Evolutionary conservation across 2,797 vertebrate species (phyloP).

Genomic region (Allobates femoralis): DNA sequence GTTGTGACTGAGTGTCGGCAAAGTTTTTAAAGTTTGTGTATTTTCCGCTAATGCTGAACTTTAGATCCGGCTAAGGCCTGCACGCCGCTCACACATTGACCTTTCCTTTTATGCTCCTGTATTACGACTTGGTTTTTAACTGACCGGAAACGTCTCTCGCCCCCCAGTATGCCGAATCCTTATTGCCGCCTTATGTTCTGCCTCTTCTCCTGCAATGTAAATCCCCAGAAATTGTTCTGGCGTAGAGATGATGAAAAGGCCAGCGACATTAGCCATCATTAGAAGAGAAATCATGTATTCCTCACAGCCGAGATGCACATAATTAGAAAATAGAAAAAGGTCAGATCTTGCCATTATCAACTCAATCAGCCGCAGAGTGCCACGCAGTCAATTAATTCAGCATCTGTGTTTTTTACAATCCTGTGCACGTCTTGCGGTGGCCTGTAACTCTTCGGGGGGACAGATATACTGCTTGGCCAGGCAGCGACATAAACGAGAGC

Average conservation of each 20-base stretch:
- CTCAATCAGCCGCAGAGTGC: slow-evolving; percentile 87
- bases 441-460: slow-evolving; percentile 90
- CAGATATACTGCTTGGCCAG: slow-evolving; percentile 84
- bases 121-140: slow-evolving; percentile 13
- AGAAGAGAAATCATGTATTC: slow-evolving; percentile 79
- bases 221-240: slow-evolving; percentile 57
- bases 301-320: slow-evolving; percentile 80
- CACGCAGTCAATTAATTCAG: slow-evolving; percentile 98
- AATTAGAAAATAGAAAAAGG: slow-evolving; percentile 95
- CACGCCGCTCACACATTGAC: neutral
- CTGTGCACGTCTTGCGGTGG: slow-evolving; percentile 78
- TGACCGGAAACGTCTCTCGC: slow-evolving; percentile 27
- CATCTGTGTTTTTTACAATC: slow-evolving; percentile 99
- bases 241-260: slow-evolving; percentile 70
- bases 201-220: slow-evolving; percentile 39
- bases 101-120: neutral
- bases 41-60: neutral
- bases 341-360: slow-evolving; percentile 88
- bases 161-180: slow-evolving; percentile 14
- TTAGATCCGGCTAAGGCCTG: neutral
- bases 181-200: slow-evolving; percentile 32
- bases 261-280: slow-evolving; percentile 74
- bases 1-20: neutral
- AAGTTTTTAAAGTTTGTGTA: neutral
- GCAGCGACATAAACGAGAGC: slow-evolving; percentile 86